A percentile compares a stretch with the other conserved stretches of the same genome.
These are phyloP conservation scores for Sinohyriopsis cumingii DNA, from an alignment of 2,888 invertebrate species.

Conservation along the genomic window DNA sequence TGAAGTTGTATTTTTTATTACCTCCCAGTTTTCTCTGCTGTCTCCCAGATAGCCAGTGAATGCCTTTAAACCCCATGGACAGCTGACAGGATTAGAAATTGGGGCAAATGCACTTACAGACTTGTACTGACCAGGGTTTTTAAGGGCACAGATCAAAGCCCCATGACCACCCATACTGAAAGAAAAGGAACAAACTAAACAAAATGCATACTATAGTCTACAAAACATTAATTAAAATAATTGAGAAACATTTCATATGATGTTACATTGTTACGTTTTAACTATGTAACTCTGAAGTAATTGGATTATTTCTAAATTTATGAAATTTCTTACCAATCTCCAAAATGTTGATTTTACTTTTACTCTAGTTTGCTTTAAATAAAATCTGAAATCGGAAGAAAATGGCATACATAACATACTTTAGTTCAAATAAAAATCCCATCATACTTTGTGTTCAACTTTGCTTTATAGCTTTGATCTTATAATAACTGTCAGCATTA, in stretches of 20 bases:
- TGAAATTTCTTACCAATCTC: no score
- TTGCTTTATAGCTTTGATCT: no score
- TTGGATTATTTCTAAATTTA: no score
- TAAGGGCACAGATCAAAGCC: conserved; percentile 89
- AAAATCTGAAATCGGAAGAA: no score
- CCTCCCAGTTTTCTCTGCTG: conserved; percentile 66
- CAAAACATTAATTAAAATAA: background rate
- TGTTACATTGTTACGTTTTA: background rate
- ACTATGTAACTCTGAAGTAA: no score
- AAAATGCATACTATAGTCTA: background rate
- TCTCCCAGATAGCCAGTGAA: conserved; percentile 81
- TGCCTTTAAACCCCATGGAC: conserved; percentile 90
- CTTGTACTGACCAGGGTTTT: conserved; percentile 88
- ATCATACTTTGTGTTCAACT: no score
- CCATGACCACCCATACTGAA: conserved; percentile 99
- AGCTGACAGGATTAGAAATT: conserved; percentile 88
- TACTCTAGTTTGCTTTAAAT: no score
- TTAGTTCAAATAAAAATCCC: no score
- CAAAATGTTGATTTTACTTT: no score
- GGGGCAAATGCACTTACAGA: conserved; percentile 95
- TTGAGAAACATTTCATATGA: background rate
- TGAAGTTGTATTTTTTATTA: conserved; percentile 28
- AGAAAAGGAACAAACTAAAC: conserved; percentile 32
- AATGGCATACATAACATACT: no score
- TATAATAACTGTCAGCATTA: no score